These are phyloP conservation scores for Zaprionus tsacasi DNA, from an alignment of 1,140 invertebrate genomes.

Conservation along the genomic window DNA sequence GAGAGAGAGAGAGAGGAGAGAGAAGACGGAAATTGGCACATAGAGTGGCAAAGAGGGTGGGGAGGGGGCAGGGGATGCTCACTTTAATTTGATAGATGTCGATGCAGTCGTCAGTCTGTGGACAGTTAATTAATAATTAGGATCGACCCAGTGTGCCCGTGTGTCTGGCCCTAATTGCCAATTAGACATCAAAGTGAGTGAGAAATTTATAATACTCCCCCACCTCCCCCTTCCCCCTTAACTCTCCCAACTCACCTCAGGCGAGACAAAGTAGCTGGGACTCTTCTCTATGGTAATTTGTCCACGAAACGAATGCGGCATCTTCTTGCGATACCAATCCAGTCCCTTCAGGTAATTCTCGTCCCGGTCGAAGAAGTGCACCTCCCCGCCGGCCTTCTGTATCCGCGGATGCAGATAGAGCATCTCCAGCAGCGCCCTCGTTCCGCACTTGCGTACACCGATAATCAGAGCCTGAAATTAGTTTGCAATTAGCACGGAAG, in stretches of 20 bases:
- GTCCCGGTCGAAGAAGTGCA: slow-evolving; percentile 97
- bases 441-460: slow-evolving; percentile 97
- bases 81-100: slow-evolving; percentile 72
- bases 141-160: no score
- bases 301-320: slow-evolving; percentile 94
- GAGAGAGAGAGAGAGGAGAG: not conserved
- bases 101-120: slow-evolving; percentile 24
- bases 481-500: slow-evolving; percentile 56
- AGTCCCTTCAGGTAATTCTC: slow-evolving; percentile 95
- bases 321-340: slow-evolving; percentile 96
- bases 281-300: slow-evolving; percentile 99
- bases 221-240: not conserved
- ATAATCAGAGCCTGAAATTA: slow-evolving; percentile 91
- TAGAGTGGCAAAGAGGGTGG: not conserved
- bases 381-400: slow-evolving; percentile 95
- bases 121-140: slow-evolving; percentile 77
- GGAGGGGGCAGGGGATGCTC: slow-evolving; percentile 51
- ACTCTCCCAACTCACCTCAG: slow-evolving; percentile 89
- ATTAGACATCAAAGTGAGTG: slow-evolving; percentile 70
- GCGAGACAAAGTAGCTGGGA: slow-evolving; percentile 98
- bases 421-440: slow-evolving; percentile 96
- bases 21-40: slow-evolving; percentile 44
- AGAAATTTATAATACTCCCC: not conserved
- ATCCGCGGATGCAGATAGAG: slow-evolving; percentile 96
- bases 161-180: slow-evolving; percentile 77